Evolutionary conservation across 2,888 invertebrate genomes (phyloP).

Genomic region (Cordylochernes scorpioides): DNA sequence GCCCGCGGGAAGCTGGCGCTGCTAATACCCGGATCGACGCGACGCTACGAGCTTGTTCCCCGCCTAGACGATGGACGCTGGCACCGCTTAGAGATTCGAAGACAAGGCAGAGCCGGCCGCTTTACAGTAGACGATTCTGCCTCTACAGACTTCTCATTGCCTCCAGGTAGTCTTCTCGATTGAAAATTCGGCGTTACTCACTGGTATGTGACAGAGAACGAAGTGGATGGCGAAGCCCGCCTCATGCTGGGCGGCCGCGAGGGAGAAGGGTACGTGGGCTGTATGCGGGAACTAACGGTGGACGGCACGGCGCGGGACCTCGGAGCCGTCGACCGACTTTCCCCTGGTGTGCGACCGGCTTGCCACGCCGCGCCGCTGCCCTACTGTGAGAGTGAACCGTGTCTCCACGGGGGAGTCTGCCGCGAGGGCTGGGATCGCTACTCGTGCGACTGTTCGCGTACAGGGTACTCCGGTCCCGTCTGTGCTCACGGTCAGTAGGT

Average conservation of each 20-base stretch:
- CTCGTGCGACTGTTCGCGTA: slow-evolving; percentile 70
- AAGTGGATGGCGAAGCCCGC: too few species aligned
- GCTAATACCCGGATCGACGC: too few species aligned
- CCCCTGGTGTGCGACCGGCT: slow-evolving; percentile 60
- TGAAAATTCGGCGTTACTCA: too few species aligned
- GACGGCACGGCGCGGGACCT: slow-evolving; percentile 68
- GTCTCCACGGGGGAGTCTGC: slow-evolving; percentile 63
- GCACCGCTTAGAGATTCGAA: slow-evolving; percentile 62
- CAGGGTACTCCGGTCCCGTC: slow-evolving; percentile 61
- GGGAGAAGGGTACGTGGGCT: slow-evolving; percentile 74
- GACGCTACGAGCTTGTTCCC: too few species aligned
- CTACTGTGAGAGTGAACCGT: slow-evolving; percentile 43
- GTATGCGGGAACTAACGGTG: slow-evolving; percentile 59
- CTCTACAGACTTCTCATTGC: too few species aligned
- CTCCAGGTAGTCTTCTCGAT: too few species aligned
- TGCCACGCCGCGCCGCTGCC: slow-evolving; percentile 38
- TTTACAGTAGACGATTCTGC: slow-evolving; percentile 66
- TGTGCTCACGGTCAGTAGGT: slow-evolving; percentile 76
- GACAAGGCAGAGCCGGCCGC: slow-evolving; percentile 53
- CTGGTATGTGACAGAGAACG: too few species aligned
- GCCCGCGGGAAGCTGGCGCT: too few species aligned
- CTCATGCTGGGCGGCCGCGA: too few species aligned
- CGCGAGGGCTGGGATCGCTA: slow-evolving; percentile 84
- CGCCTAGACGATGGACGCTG: slow-evolving; percentile 76
- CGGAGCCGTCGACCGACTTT: slow-evolving; percentile 66